Base-by-base conservation (phyloP, 2,888 invertebrate species). In the Xanthia togata region DNA sequence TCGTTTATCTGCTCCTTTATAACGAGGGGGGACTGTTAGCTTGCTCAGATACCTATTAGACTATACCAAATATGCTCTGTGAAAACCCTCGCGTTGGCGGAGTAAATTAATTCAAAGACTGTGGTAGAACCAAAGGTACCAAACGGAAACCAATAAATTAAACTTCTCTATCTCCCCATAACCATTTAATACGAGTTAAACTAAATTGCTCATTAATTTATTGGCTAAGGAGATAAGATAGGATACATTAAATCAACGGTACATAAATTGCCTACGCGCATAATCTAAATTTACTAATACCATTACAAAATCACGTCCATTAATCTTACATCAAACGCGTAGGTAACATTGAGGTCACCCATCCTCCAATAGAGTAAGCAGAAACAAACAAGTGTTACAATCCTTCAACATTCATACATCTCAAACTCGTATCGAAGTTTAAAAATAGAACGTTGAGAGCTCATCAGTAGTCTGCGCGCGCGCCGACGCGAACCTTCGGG, bases 391-490 rank as follows among this genome's bases (percentile, higher is more conserved):
- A 85, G 67, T 71, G 78, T 78, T 74, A 72, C 62, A 82, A 78
- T 85, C 71, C 78, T 85, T 85, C 78, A 72, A 78, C 81, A 77
- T 83, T 83, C 83, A 84, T 78, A 84, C 86, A 80, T 83, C 85
- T 85, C 84, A 88, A 89, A 84, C 86, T 85, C 83, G 87, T 84
- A 91, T 90, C 78, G 86, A 85, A 87, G 88, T 92, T 92, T 92
- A 93, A 93, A 94, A 95, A 94, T 93, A 93, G 92, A 94, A 93
- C 85, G 88, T 82, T 87, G 89, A 87, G 89, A 89, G 90, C 95
- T 95, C 95, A 96, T 96, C 95, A 95, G 95, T 95, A 96, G 93
- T 92, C 96, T 88, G 91, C 94, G 93, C 96, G 91, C 95, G 95
- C 95, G 94, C 93, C 89, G 88, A 84, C 92, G 91, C 94, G 91